phyloP scores from a whole-genome alignment of 2,797 vertebrate genomes.

The Malurus splendens region DNA sequence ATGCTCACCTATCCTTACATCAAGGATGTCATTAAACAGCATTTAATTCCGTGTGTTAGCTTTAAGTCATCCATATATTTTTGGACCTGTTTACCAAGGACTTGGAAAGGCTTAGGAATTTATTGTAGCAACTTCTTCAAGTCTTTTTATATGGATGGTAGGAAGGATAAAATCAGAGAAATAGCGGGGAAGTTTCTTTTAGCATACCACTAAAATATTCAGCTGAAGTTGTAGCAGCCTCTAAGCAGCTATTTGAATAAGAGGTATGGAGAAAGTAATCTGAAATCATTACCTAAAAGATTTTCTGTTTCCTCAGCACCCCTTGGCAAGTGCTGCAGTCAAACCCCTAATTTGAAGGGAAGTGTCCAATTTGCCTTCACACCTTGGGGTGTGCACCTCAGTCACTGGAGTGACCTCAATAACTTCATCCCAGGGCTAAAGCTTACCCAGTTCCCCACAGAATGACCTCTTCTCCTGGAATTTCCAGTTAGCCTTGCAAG shows the following conservation, averaged over 20 bases:
- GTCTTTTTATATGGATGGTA: background rate
- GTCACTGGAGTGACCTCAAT: background rate
- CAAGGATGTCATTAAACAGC: accelerated
- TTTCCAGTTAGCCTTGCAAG: background rate
- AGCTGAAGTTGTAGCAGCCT: background rate
- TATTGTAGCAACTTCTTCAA: background rate
- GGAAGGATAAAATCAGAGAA: background rate
- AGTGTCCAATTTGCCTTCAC: background rate
- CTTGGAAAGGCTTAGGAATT: background rate
- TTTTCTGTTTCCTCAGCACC: background rate
- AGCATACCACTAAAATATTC: background rate
- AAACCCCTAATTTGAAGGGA: background rate
- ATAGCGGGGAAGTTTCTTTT: background rate
- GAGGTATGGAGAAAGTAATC: background rate
- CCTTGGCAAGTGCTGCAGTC: background rate
- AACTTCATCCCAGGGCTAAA: background rate
- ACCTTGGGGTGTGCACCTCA: background rate
- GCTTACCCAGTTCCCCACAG: background rate
- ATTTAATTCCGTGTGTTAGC: background rate
- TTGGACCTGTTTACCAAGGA: background rate
- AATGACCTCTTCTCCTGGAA: background rate
- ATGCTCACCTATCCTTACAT: background rate
- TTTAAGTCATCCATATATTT: background rate
- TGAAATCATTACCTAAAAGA: background rate
- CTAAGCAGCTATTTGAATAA: background rate